Conservation (phyloP, 2,888 invertebrate species). For the Drosophila neotestacea region DNA sequence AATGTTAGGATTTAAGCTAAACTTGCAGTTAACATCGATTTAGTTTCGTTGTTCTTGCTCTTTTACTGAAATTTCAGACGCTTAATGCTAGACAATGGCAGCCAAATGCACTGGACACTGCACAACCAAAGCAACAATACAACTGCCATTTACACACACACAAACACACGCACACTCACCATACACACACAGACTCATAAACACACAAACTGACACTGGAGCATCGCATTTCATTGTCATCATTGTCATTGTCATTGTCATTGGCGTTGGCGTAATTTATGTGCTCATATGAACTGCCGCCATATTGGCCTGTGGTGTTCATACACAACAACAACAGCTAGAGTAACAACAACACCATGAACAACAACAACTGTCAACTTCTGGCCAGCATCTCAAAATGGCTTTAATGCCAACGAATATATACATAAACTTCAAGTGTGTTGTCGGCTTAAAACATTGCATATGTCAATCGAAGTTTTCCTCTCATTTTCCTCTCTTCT, state of each 20-base stretch:
- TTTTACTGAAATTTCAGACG: conserved; percentile 44
- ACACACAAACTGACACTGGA: conserved; percentile 2
- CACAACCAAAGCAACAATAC: conserved; percentile 24
- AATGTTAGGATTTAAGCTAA: conserved; percentile 13
- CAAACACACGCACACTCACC: not conserved
- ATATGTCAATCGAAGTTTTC: too few species aligned
- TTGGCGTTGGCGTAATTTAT: conserved; percentile 51
- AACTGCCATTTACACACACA: conserved; percentile 42
- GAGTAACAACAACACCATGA: conserved; percentile 4
- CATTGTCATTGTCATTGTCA: conserved; percentile 52
- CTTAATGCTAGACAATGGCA: conserved; percentile 19
- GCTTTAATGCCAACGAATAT: conserved; percentile 6
- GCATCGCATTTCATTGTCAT: conserved; percentile 64
- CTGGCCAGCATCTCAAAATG: conserved; percentile 11
- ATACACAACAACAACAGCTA: conserved; percentile 2
- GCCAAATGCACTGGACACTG: conserved; percentile 18
- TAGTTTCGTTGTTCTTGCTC: conserved; percentile 3
- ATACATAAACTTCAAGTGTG: not conserved
- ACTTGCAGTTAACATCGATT: conserved; percentile 29
- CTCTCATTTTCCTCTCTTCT: not conserved
- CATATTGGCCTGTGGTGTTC: conserved; percentile 45
- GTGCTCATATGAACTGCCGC: conserved; percentile 38
- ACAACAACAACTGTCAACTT: conserved; percentile 18
- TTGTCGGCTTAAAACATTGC: not conserved
- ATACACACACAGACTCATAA: conserved; percentile 11